A percentile compares a stretch with the other conserved stretches of the same genome.
Evolutionary conservation across 2,113 vertebrate species (phyloP).

Genomic region (Leptobrachium leishanense): DNA sequence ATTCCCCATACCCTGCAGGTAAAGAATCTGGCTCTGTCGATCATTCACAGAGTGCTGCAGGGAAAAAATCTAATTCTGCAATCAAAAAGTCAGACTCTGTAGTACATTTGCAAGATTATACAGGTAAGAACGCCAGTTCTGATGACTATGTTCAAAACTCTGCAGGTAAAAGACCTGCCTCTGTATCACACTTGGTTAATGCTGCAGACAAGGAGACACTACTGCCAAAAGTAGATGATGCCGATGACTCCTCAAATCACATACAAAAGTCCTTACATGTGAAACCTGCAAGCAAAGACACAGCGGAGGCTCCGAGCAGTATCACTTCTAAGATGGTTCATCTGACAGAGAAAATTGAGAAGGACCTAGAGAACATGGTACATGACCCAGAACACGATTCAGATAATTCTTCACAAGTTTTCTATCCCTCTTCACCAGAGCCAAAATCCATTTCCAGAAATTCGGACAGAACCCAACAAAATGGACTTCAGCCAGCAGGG

Average conservation of each 20-base stretch:
- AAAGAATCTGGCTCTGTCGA: neutral
- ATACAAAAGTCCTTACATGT: neutral
- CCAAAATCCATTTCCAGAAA: neutral
- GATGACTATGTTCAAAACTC: neutral
- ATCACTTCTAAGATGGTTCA: slow-evolving; percentile 30
- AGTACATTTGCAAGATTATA: neutral
- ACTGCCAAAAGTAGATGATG: too few relatives aligned
- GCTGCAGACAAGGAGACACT: neutral
- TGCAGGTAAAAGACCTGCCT: neutral
- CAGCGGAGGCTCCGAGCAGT: neutral
- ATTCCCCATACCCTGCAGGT: neutral
- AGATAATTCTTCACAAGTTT: neutral
- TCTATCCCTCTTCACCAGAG: neutral
- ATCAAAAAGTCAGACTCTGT: too few relatives aligned
- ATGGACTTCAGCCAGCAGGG: neutral
- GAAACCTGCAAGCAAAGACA: neutral
- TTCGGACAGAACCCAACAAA: neutral
- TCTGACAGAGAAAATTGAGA: slow-evolving; percentile 2
- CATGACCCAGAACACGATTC: neutral
- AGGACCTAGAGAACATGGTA: slow-evolving; percentile 36
- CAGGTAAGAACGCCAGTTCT: neutral
- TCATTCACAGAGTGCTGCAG: neutral
- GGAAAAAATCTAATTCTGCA: neutral
- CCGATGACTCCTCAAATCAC: neutral
- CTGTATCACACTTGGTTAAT: neutral